Conservation (phyloP, 2,113 vertebrate species). For the Heptranchias perlo region DNA sequence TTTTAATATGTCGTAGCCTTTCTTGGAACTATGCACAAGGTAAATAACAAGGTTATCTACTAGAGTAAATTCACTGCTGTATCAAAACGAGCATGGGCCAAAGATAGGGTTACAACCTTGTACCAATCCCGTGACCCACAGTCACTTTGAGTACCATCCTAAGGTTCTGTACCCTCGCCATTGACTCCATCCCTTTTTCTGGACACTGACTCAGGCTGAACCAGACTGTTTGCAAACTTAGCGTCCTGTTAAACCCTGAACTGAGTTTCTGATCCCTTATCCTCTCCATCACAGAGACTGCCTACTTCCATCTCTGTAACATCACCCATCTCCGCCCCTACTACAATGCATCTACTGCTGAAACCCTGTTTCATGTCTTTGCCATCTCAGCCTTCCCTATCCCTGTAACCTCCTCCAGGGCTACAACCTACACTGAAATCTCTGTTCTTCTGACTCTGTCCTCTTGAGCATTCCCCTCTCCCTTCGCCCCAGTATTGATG, state of each 20-base stretch:
- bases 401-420: background rate
- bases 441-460: background rate
- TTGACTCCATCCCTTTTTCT: background rate
- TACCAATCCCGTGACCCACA: background rate
- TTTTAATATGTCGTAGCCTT: background rate
- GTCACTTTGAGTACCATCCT: background rate
- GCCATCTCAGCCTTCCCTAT: background rate
- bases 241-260: background rate
- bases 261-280: background rate
- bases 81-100: background rate
- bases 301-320: background rate
- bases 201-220: background rate
- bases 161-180: background rate
- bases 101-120: background rate
- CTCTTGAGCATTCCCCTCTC: background rate
- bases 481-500: background rate
- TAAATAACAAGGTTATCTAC: background rate
- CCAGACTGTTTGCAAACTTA: background rate
- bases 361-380: background rate
- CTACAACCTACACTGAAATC: background rate
- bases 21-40: background rate
- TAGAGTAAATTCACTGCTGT: background rate
- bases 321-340: background rate
- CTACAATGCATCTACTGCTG: background rate
- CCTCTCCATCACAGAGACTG: background rate